These are phyloP conservation scores for Lacanobia wlatinum DNA, from an alignment of 2,888 invertebrate species.

Conservation along the genomic window DNA sequence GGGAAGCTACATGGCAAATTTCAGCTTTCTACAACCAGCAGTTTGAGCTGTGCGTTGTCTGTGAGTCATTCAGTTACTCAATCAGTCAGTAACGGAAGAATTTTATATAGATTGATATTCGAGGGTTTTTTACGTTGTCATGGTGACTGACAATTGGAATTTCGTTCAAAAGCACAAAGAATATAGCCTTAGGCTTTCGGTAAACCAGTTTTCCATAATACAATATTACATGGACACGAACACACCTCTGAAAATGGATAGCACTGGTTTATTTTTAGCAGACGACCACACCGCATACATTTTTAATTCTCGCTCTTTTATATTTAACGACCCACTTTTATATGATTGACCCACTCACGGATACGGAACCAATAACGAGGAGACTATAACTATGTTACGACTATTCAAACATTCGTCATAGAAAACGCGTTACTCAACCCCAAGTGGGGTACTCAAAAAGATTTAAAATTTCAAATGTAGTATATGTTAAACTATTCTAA, in stretches of 20 bases:
- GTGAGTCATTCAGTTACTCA: too few species aligned
- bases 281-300: background rate
- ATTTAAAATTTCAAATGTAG: slow-evolving; percentile 59
- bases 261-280: background rate
- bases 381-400: slow-evolving; percentile 33
- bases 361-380: slow-evolving; percentile 14
- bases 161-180: too few species aligned
- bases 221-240: background rate
- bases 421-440: slow-evolving; percentile 40
- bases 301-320: background rate
- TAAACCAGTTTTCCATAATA: background rate
- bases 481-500: slow-evolving; percentile 64
- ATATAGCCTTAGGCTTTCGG: too few species aligned
- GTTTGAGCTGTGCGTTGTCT: too few species aligned
- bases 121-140: too few species aligned
- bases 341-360: slow-evolving; percentile 20
- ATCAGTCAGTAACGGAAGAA: too few species aligned
- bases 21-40: too few species aligned
- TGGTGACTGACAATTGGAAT: too few species aligned
- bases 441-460: slow-evolving; percentile 53
- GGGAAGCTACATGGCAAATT: too few species aligned
- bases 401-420: slow-evolving; percentile 31
- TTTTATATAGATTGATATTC: too few species aligned
- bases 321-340: slow-evolving; percentile 8
- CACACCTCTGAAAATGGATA: slow-evolving; percentile 9